Conservation (phyloP, 1,140 invertebrate genomes). For the Chelonus insularis region DNA sequence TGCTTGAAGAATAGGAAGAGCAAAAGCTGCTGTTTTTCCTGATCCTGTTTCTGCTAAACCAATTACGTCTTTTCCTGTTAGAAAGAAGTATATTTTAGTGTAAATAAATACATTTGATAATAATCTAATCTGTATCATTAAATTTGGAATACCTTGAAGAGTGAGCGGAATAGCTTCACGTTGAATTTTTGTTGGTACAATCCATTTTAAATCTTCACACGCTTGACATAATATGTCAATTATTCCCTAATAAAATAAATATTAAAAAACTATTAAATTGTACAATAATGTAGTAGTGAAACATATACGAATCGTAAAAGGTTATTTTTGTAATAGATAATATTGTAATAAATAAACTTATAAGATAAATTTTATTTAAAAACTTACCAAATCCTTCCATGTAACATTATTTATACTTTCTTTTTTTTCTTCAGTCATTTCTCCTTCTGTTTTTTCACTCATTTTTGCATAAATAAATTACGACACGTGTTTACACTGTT, state of each 20-base stretch:
- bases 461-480: neutral
- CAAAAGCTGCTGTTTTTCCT: slow-evolving; percentile 97
- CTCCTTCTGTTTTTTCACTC: neutral
- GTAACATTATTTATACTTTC: neutral
- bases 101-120: neutral
- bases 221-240: slow-evolving; percentile 89
- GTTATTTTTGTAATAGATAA: no score
- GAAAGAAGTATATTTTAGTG: slow-evolving; percentile 16
- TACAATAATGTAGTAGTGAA: no score
- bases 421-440: neutral
- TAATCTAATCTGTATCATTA: neutral
- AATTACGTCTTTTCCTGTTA: slow-evolving; percentile 85
- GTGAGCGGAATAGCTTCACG: slow-evolving; percentile 89
- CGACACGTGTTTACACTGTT: no score
- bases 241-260: no score
- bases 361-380: no score
- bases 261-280: neutral
- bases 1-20: slow-evolving; percentile 91
- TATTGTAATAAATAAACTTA: no score
- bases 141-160: slow-evolving; percentile 68
- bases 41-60: slow-evolving; percentile 97
- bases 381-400: neutral
- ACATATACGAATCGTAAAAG: no score
- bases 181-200: slow-evolving; percentile 91
- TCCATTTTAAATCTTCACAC: slow-evolving; percentile 93